Evolutionary conservation across 2,797 vertebrate species (phyloP).

Genomic region (Sylvia borin): DNA sequence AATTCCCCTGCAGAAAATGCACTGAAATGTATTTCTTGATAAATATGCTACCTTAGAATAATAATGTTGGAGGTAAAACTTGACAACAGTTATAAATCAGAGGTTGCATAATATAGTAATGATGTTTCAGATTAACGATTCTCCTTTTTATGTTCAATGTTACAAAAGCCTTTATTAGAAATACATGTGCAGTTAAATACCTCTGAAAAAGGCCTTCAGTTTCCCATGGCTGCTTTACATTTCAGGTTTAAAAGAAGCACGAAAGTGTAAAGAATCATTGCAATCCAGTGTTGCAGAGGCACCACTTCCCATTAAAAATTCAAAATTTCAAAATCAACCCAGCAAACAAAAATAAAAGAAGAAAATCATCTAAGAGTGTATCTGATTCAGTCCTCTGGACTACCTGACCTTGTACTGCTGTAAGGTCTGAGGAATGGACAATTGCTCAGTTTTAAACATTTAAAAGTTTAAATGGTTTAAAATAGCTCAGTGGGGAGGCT

Average conservation of each 20-base stretch:
- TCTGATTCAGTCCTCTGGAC: background rate
- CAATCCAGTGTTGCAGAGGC: background rate
- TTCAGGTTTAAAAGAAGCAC: background rate
- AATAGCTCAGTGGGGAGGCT: background rate
- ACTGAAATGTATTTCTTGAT: background rate
- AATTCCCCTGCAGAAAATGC: background rate
- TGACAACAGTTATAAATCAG: background rate
- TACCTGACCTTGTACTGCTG: background rate
- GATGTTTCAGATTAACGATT: background rate
- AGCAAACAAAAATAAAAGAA: background rate
- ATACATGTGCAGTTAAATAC: rapidly evolving
- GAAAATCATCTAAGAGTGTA: background rate
- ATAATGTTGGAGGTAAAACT: background rate
- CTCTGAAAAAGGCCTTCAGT: background rate
- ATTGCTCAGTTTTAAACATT: background rate
- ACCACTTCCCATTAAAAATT: background rate
- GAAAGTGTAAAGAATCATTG: background rate
- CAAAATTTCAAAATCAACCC: background rate
- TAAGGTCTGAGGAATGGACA: background rate
- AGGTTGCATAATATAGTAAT: background rate
- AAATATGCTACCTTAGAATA: background rate
- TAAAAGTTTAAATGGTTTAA: background rate
- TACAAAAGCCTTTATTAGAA: background rate
- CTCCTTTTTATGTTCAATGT: background rate
- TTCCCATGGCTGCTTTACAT: background rate